Percentiles rank a stretch among this genome's conserved stretches.
phyloP scores from a whole-genome alignment of 1,140 invertebrate genomes.

The Trachymyrmex septentrionalis region DNA sequence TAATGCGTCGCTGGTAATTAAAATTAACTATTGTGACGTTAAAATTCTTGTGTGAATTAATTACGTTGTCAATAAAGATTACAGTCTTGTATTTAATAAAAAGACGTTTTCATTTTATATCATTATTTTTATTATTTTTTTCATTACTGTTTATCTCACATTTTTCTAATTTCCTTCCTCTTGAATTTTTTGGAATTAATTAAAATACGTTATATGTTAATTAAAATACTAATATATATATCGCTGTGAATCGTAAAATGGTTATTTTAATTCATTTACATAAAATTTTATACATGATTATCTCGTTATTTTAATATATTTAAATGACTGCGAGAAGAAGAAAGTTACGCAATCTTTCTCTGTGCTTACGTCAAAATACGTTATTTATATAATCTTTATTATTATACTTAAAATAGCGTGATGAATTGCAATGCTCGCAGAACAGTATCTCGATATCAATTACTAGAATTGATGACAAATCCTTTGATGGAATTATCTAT shows the following conservation, averaged over 20 bases:
- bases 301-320: not conserved
- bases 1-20: conserved; percentile 9
- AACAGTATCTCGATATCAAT: not conserved
- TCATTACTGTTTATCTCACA: not conserved
- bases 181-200: no score
- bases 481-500: conserved; percentile 3
- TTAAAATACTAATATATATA: not conserved
- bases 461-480: conserved; percentile 16
- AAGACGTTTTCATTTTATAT: not conserved
- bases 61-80: not conserved
- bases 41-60: not conserved
- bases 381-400: not conserved
- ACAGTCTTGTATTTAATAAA: not conserved
- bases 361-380: not conserved
- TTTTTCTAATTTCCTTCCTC: not conserved
- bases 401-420: conserved; percentile 1
- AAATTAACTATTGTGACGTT: conserved; percentile 9
- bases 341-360: not conserved
- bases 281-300: not conserved
- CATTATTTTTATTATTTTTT: not conserved
- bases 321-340: not conserved
- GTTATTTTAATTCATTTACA: not conserved
- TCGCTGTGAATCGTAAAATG: not conserved
- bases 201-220: no score
- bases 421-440: not conserved